Base-by-base conservation (phyloP, 2,797 vertebrate species). In the Halcyon leucocephala region DNA sequence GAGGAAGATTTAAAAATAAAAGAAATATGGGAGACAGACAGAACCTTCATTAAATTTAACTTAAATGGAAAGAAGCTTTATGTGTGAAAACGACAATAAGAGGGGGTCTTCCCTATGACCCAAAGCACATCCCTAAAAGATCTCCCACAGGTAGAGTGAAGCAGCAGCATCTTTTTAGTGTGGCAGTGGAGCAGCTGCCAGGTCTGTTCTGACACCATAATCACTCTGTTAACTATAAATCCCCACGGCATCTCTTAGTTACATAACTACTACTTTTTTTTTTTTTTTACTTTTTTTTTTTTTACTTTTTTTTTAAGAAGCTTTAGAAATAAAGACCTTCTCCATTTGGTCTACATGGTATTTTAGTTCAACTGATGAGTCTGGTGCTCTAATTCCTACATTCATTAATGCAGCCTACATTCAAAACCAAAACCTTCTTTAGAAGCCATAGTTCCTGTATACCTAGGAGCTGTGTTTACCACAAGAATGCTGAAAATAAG, bases 241-340 rank as follows among this genome's bases (percentile, higher is more conserved):
- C 83, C 83, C 74, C 72, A 69, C 2, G 9, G 74, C 44, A 71
- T 55, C 73, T 60, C 71, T 60, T 39, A 37, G 19, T 49, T 74
- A 41, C 6, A 1, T 25, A 90, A 80, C 9, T 25, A 39, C 37
- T 39, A 5, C 37, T 39, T 11, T 39, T 39, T 39, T 39, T 37
- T 11, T 37, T 39, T 39, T 39, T 37, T 37, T 37, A 9, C 37
- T 49, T 69, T 42, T 35, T 25, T 10, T 51, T 46, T 6, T 39
- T 46, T 42, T 31, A 17, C 21, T n/a, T 16, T 46, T 26, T 77
- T 55, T 52, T 42, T 21, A 69, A 90, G 79, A 54, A 74, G 33
- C 39, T 91, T 82, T 92, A 54, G 28, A 76, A 88, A 77, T 76
- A 57, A 94, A 96, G 77, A n/a, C n/a, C 48, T 72, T 77, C 94